Conservation (phyloP, 1,140 invertebrate species). For the Caenorhabditis elegans region WBcel235 BX284604.4:12382001-12382500, state of each 20-base stretch:
- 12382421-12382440: too few relatives aligned
- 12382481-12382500: too few relatives aligned
- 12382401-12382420: too few relatives aligned
- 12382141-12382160: constrained; percentile 69
- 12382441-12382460: too few relatives aligned
- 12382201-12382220: constrained; percentile 67
- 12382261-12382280: constrained; percentile 45
- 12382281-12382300: constrained; percentile 67
- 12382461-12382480: too few relatives aligned
- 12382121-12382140: constrained; percentile 67
- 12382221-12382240: constrained; percentile 68
- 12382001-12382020: constrained; percentile 68
- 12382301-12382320: constrained; percentile 50
- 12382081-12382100: constrained; percentile 50
- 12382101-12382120: neutral
- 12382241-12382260: constrained; percentile 62
- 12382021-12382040: constrained; percentile 52
- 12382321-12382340: constrained; percentile 34
- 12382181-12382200: constrained; percentile 67
- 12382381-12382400: too few relatives aligned
- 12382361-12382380: neutral
- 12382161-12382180: constrained; percentile 69
- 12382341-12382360: neutral
- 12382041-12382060: constrained; percentile 67
- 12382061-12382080: constrained; percentile 64